Conservation (phyloP, 2,888 invertebrate genomes). For the Ophraella communa region DNA sequence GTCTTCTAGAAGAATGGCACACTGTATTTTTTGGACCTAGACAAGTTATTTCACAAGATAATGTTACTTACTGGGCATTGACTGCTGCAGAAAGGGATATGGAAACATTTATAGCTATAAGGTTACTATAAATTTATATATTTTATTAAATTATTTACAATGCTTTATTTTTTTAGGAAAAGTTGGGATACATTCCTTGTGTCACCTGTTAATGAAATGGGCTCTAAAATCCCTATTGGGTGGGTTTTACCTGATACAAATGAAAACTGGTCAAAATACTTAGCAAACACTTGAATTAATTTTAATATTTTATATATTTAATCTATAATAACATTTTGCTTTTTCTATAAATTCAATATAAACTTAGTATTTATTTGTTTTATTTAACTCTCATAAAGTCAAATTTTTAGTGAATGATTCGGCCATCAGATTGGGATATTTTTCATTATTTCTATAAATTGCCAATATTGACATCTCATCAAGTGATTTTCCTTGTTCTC, state of each 20-base stretch:
- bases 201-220: constrained; percentile 58
- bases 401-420: too few relatives aligned
- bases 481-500: too few relatives aligned
- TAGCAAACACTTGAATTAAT: constrained; percentile 30
- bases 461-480: too few relatives aligned
- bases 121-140: constrained; percentile 47
- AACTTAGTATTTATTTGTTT: neutral
- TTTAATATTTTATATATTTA: neutral
- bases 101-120: constrained; percentile 60
- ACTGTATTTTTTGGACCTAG: constrained; percentile 65
- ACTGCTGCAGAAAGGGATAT: constrained; percentile 58
- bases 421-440: too few relatives aligned
- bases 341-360: constrained; percentile 8
- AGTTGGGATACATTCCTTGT: constrained; percentile 66
- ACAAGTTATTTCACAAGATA: constrained; percentile 44
- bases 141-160: too few relatives aligned
- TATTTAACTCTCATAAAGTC: neutral
- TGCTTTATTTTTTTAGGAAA: constrained; percentile 45
- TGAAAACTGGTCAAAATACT: constrained; percentile 52
- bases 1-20: constrained; percentile 65
- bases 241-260: constrained; percentile 70
- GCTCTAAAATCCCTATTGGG: constrained; percentile 71
- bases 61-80: constrained; percentile 54
- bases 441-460: too few relatives aligned
- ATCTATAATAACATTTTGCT: constrained; percentile 18